phyloP scores from a whole-genome alignment of 2,113 vertebrate genomes.

The Lampris incognitus region DNA sequence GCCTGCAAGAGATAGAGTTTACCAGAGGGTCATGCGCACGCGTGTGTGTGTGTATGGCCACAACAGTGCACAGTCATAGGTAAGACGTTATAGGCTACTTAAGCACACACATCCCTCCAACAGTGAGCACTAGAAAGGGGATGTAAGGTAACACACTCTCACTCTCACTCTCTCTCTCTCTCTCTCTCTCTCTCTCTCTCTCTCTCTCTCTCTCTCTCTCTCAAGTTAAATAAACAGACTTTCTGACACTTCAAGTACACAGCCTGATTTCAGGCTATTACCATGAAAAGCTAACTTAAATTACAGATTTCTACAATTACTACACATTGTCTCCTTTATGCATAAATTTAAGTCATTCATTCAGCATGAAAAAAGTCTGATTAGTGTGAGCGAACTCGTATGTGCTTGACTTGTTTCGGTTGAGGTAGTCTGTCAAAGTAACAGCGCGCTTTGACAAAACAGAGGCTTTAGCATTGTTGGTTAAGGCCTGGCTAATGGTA shows the following conservation, averaged over 20 bases:
- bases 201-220: slow-evolving; percentile 31
- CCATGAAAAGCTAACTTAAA: slow-evolving; percentile 5
- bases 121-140: slow-evolving; percentile 1
- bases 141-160: slow-evolving; percentile 1
- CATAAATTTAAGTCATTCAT: slow-evolving; percentile 26
- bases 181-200: not conserved
- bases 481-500: slow-evolving; percentile 58
- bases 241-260: slow-evolving; percentile 45
- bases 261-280: slow-evolving; percentile 19
- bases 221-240: slow-evolving; percentile 19
- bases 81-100: slow-evolving; percentile 30
- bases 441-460: slow-evolving; percentile 53
- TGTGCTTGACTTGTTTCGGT: slow-evolving; percentile 66
- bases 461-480: not conserved
- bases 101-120: slow-evolving; percentile 31
- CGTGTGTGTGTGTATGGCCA: slow-evolving; percentile 1
- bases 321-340: slow-evolving; percentile 58
- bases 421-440: slow-evolving; percentile 52
- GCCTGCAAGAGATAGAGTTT: slow-evolving; percentile 40
- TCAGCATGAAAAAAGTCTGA: slow-evolving; percentile 31
- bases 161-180: not conserved
- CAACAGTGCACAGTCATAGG: slow-evolving; percentile 42
- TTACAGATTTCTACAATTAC: slow-evolving; percentile 23
- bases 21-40: slow-evolving; percentile 11
- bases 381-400: slow-evolving; percentile 36